Evolutionary conservation across 2,113 vertebrate genomes (phyloP), one percentile per base, ranked within the genome.

Genomic region (Leucoraja erinaceus): DNA sequence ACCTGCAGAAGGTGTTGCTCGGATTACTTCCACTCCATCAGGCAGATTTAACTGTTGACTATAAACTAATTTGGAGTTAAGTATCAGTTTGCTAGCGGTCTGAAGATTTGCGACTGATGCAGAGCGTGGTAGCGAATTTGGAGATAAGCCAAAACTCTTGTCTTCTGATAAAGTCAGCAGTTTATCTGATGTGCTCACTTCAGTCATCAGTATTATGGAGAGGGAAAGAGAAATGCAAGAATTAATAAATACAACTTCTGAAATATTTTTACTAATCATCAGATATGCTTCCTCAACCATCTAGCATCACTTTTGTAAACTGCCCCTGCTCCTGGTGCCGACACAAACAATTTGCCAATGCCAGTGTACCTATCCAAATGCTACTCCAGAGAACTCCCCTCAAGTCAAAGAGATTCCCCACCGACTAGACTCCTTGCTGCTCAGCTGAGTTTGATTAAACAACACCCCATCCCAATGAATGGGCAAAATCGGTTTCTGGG

Each of bases 1-100:
- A 99, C 99, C 99, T 96, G 98, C 99, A 92, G 99, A 99, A 74
- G 99, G 99, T 12, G 99, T 99, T 74, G 98, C 98, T 94, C 98
- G 96, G 94, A 99, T 96, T 93, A 99, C 97, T 96, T 99, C 98
- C 93, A 99, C 97, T 91, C 97, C 97, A 81, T 95, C 93, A 25
- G 98, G 99, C 81, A 99, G 97, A 94, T 99, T 97, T 66, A 99
- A 95, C 22, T 96, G 96, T 79, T 97, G 97, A 95, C 97, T 99
- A 93, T 98, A 99, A 20, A 99, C 98, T 92, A 99, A 97, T 93
- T 95, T 97, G 93, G 98, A 99, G 95, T 97, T 98, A 95, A 99
- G 96, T 95, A 99, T 99, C 93, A 99, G 97, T 96, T 98, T 99
- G 96, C 98, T 99, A 77, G 98, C 98, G 93, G 99, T 99, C 93